Evolutionary conservation across 2,888 invertebrate species (phyloP).

Genomic region (Andrena chrysosceles): DNA sequence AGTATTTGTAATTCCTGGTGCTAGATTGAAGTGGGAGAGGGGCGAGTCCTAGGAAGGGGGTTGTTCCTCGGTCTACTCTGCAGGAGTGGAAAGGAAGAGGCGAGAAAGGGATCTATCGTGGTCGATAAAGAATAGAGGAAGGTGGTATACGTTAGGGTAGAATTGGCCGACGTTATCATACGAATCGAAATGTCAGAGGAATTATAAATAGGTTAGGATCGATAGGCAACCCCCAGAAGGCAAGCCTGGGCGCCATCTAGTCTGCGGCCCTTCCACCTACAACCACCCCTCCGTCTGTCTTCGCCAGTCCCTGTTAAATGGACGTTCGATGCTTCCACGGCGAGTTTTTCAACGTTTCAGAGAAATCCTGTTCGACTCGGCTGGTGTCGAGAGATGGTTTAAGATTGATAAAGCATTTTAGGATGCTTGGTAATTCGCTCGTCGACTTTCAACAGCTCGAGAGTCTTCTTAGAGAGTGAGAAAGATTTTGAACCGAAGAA

Average conservation of each 20-base stretch:
- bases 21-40: neutral
- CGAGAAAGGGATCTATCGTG: neutral
- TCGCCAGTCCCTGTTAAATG: constrained; percentile 57
- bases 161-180: constrained; percentile 67
- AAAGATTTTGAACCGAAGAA: too few species aligned
- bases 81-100: neutral
- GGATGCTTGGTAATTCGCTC: too few species aligned
- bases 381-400: neutral
- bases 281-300: constrained; percentile 55
- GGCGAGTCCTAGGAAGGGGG: neutral
- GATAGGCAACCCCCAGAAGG: constrained; percentile 80
- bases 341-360: neutral
- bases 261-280: constrained; percentile 75
- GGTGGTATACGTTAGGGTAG: constrained; percentile 7
- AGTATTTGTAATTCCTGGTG: neutral
- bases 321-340: constrained; percentile 16
- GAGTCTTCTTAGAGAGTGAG: too few species aligned
- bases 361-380: neutral
- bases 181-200: constrained; percentile 82
- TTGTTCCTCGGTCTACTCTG: neutral
- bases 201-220: constrained; percentile 83
- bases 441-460: too few species aligned
- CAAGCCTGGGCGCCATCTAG: constrained; percentile 81
- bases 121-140: neutral
- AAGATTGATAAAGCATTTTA: neutral